A percentile compares a stretch with the other conserved stretches of the same genome.
Evolutionary conservation across 2,113 vertebrate genomes (phyloP).

Genomic region (Phasianus colchicus): DNA sequence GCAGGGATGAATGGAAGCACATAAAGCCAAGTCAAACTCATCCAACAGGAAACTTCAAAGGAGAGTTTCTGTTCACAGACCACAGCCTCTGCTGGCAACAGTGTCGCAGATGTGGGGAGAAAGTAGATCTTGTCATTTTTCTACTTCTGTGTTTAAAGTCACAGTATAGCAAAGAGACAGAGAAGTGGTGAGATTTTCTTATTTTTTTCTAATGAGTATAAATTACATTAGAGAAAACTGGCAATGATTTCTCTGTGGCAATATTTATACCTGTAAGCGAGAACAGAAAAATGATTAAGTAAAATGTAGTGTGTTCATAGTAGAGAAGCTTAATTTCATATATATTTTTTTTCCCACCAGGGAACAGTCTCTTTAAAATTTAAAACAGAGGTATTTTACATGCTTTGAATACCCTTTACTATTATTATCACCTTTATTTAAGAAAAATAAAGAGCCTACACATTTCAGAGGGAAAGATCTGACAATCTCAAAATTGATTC

Average conservation of each 20-base stretch:
- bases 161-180: not conserved
- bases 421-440: not conserved
- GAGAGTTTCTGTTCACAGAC: not conserved
- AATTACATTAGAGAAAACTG: not conserved
- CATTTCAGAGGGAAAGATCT: not conserved
- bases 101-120: not conserved
- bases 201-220: not conserved
- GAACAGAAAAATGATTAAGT: not conserved
- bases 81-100: not conserved
- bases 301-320: accelerated
- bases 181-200: not conserved
- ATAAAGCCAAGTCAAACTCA: not conserved
- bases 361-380: not conserved
- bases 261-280: not conserved
- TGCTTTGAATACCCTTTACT: not conserved
- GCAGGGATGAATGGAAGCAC: not conserved
- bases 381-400: not conserved
- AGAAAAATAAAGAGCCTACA: not conserved
- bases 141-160: not conserved
- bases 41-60: not conserved
- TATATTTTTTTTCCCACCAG: not conserved
- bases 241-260: not conserved
- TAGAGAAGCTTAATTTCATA: not conserved
- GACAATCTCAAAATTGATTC: not conserved
- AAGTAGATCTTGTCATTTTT: not conserved